Percentiles rank a stretch among this genome's conserved stretches.
These are phyloP conservation scores for Burhinus bistriatus DNA, from an alignment of 2,113 vertebrate species.

Conservation along the genomic window DNA sequence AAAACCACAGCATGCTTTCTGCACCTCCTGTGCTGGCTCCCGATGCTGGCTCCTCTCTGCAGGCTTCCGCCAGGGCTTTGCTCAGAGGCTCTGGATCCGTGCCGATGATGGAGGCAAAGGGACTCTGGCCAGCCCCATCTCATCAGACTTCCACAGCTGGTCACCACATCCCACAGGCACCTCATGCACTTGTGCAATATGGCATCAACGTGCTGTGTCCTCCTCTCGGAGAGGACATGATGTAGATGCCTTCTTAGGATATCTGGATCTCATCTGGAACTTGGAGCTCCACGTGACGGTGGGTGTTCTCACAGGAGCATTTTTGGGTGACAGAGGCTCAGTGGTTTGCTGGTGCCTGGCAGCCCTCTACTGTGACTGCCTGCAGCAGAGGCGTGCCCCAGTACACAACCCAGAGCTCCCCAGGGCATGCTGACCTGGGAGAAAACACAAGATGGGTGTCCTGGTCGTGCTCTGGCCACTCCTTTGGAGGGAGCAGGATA, in stretches of 20 bases:
- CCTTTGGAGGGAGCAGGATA: background rate
- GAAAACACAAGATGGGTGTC: background rate
- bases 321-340: background rate
- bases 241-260: background rate
- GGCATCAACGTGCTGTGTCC: background rate
- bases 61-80: background rate
- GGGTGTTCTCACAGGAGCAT: background rate
- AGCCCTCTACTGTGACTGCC: accelerated
- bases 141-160: background rate
- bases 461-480: background rate
- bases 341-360: background rate
- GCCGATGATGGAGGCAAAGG: background rate
- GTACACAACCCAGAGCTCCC: background rate
- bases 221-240: background rate
- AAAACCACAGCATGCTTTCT: background rate
- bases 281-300: background rate
- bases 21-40: background rate
- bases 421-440: background rate
- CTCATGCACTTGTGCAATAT: background rate
- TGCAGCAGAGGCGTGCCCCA: accelerated
- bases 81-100: background rate
- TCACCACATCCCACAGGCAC: background rate
- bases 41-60: background rate
- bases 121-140: background rate
- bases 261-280: background rate